Base-by-base conservation (phyloP, 2,113 vertebrate species). In the Eurypyga helias region DNA sequence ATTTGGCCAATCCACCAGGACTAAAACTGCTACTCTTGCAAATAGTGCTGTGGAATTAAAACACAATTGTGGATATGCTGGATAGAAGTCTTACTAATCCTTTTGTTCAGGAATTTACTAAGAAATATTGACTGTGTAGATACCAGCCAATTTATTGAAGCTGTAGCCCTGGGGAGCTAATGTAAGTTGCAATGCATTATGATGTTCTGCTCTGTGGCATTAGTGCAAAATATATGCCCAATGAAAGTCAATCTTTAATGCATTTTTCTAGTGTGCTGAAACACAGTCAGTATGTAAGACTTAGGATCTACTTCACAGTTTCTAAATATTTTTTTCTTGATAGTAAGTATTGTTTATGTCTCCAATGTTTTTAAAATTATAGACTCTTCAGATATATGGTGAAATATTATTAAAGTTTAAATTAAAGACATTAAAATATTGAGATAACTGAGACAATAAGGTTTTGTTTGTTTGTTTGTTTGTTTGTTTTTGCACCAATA, bases 111-210 rank as follows among this genome's bases (percentile, higher is more conserved):
- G 64, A 92, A 81, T 65, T 81, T 83, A 77, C 79, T 92, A 43
- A 87, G 86, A 94, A 93, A 84, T 95, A 95, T 82, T 93, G 93
- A 94, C 93, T 75, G 8, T 86, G 49, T 81, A 94, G 79, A 84
- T 94, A 87, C 18, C 55, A 92, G 88, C 45, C 51, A 83, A 93
- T 92, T 90, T 95, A 94, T 94, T 92, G 94, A 94, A 86, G 55
- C 52, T 90, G 11, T 81, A 94, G 43, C 83, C 76, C 80, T 78
- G 46, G 83, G 90, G 92, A 94, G 5, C 29, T 84, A 71, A 19
- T 81, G 64, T 38, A 86, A 87, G 67, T 81, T 92, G 55, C 52
- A 94, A 93, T 71, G 48, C 76, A 90, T 93, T 86, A 86, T 58
- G 54, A 76, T 89, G 67, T 66, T 90, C 67, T 93, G 38, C 51